Evolutionary conservation across 2,797 vertebrate species (phyloP).

Genomic region (Chromobotia macracanthus): DNA sequence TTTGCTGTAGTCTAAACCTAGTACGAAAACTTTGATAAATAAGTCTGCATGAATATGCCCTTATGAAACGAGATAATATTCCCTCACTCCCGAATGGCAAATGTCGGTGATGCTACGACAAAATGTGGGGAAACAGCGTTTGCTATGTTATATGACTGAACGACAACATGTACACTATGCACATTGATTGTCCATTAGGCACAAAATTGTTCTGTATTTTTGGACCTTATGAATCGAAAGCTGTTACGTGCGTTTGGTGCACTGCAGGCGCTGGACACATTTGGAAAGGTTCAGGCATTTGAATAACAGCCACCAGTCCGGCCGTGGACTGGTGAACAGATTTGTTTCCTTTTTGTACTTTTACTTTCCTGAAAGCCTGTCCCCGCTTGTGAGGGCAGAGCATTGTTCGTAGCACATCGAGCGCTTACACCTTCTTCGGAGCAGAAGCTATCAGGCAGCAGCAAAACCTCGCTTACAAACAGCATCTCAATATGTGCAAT

Average conservation of each 20-base stretch:
- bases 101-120: background rate
- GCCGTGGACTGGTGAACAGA: slow-evolving; percentile 90
- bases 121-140: background rate
- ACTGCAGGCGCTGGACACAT: background rate
- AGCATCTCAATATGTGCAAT: slow-evolving; percentile 89
- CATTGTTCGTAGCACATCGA: slow-evolving; percentile 88
- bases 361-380: slow-evolving; percentile 55
- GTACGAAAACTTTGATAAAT: background rate
- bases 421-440: slow-evolving; percentile 77
- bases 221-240: background rate
- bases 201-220: background rate
- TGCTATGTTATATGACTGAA: slow-evolving; percentile 2
- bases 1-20: background rate
- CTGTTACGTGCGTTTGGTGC: background rate
- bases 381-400: slow-evolving; percentile 78
- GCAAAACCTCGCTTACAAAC: slow-evolving; percentile 72
- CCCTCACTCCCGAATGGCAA: background rate
- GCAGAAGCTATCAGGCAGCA: slow-evolving; percentile 68
- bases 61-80: background rate
- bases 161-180: background rate
- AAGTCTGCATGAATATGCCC: background rate
- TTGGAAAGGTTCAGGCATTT: slow-evolving; percentile 70
- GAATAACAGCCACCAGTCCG: slow-evolving; percentile 83
- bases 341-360: slow-evolving; percentile 65
- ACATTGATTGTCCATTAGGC: background rate